Conservation (phyloP, 2,888 invertebrate genomes). For the Rhingia rostrata region DNA sequence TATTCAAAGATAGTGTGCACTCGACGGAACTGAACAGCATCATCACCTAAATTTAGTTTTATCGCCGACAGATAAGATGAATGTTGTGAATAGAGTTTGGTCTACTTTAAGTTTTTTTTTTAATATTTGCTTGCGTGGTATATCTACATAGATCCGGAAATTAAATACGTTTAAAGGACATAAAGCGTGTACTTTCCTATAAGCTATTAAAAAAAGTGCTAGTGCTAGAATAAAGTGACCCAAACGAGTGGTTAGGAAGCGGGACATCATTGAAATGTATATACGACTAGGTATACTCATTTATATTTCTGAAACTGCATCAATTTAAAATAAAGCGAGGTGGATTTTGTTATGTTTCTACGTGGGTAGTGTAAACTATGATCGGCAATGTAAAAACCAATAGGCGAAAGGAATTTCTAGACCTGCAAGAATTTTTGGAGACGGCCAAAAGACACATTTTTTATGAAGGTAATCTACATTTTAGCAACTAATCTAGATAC, state of each 20-base stretch:
- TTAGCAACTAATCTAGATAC: not conserved
- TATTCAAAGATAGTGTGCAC: slow-evolving; percentile 46
- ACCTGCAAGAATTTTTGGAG: not conserved
- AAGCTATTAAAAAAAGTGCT: not conserved
- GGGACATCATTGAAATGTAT: slow-evolving; percentile 11
- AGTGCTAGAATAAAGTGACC: slow-evolving; percentile 2
- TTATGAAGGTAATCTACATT: not conserved
- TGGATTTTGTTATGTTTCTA: not conserved
- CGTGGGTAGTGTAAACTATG: not conserved
- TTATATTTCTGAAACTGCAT: too few relatives aligned
- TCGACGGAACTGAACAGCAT: slow-evolving; percentile 26
- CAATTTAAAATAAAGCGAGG: too few relatives aligned
- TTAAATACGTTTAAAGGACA: slow-evolving; percentile 6
- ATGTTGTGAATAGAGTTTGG: slow-evolving; percentile 40
- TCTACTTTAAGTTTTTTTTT: slow-evolving; percentile 38
- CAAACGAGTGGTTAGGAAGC: slow-evolving; percentile 1
- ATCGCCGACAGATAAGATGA: slow-evolving; percentile 35
- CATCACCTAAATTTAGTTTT: slow-evolving; percentile 67
- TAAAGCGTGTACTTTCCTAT: not conserved
- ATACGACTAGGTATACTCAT: too few relatives aligned
- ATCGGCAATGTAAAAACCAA: not conserved
- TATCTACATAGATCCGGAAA: slow-evolving; percentile 36
- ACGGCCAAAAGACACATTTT: slow-evolving; percentile 3
- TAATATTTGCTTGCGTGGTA: not conserved
- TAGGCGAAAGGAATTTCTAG: not conserved